phyloP scores from a whole-genome alignment of 2,113 vertebrate genomes.

The Gymnobelideus leadbeateri region DNA sequence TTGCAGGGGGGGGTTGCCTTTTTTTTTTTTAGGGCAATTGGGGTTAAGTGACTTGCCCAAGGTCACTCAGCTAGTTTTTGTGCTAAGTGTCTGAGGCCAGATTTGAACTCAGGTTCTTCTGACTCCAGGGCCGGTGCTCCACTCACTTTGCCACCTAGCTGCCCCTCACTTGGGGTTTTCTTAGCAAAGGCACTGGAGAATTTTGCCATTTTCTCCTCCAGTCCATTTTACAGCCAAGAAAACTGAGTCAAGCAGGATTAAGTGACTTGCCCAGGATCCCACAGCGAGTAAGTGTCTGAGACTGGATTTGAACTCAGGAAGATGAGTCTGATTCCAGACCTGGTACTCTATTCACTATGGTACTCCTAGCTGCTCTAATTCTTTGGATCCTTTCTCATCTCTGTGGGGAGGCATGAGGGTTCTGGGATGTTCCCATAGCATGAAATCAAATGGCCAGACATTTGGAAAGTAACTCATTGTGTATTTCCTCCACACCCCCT shows the following conservation, averaged over 20 bases:
- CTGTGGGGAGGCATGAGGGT: neutral
- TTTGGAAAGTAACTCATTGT: neutral
- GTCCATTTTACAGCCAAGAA: neutral
- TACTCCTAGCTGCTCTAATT: too few species aligned
- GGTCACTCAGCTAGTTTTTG: too few species aligned
- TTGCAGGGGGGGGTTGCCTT: too few species aligned
- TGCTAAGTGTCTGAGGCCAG: too few species aligned
- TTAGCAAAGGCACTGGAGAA: neutral
- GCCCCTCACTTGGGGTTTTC: neutral
- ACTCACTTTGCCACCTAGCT: too few species aligned
- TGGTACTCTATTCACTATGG: neutral
- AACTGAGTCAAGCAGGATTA: neutral
- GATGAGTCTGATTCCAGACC: neutral
- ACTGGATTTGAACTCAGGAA: neutral
- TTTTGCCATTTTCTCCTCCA: neutral
- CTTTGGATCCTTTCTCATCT: neutral
- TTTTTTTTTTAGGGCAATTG: too few species aligned
- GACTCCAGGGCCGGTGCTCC: too few species aligned
- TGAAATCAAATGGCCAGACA: neutral
- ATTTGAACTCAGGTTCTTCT: too few species aligned
- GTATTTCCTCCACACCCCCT: neutral
- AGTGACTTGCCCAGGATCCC: neutral
- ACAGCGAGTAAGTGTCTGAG: neutral
- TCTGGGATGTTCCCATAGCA: neutral
- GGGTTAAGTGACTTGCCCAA: too few species aligned